phyloP scores from a whole-genome alignment of 2,888 invertebrate genomes.

The Strigamia crassipes region DNA sequence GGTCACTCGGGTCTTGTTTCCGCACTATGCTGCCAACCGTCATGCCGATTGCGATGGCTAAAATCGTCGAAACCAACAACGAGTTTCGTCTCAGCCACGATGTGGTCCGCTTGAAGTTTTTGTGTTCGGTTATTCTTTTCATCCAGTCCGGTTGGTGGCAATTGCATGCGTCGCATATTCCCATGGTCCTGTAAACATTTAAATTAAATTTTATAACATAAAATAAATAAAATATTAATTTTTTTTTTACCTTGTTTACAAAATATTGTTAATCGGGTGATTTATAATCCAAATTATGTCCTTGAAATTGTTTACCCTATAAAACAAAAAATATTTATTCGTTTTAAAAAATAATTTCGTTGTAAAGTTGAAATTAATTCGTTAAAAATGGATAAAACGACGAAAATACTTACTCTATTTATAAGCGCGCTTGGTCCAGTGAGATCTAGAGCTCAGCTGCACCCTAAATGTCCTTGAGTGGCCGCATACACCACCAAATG shows the following conservation, averaged over 20 bases:
- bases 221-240: no score
- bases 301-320: not conserved
- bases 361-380: no score
- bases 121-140: not conserved
- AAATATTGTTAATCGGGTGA: not conserved
- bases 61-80: not conserved
- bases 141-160: not conserved
- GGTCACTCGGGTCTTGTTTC: not conserved
- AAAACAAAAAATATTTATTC: not conserved
- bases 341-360: no score
- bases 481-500: not conserved
- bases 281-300: not conserved
- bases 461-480: not conserved
- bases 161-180: not conserved
- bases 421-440: not conserved
- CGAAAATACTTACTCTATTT: not conserved
- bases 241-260: not conserved
- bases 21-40: not conserved
- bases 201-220: no score
- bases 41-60: not conserved
- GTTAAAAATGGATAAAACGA: not conserved
- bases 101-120: not conserved
- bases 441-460: not conserved
- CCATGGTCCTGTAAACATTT: not conserved
- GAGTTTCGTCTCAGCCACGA: constrained; percentile 1